Percentiles rank a stretch among this genome's conserved stretches.
Evolutionary conservation across 2,888 invertebrate species (phyloP).

Genomic region (Platerodrilus igneus): DNA sequence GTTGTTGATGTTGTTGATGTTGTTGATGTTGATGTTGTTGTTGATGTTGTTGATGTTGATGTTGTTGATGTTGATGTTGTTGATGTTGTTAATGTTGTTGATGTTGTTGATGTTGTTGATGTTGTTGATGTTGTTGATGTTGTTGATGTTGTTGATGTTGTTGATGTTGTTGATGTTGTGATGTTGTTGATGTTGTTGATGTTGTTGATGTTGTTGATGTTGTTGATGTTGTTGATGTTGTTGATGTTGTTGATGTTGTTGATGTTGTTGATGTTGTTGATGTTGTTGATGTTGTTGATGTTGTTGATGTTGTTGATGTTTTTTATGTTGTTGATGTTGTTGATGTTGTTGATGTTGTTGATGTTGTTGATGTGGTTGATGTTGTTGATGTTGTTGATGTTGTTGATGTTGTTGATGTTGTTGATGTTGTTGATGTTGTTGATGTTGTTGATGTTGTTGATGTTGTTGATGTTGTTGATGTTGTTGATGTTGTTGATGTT

Average conservation of each 20-base stretch:
- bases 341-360: slow-evolving; percentile 12
- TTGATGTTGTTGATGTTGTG: too few species aligned
- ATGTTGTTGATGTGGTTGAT: too few species aligned
- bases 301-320: slow-evolving; percentile 12
- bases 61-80: slow-evolving; percentile 5
- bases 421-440: slow-evolving; percentile 2
- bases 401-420: slow-evolving; percentile 9
- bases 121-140: slow-evolving; percentile 8
- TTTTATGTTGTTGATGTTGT: slow-evolving; percentile 13
- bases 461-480: slow-evolving; percentile 9
- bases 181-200: slow-evolving; percentile 6
- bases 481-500: slow-evolving; percentile 4
- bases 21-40: slow-evolving; percentile 6
- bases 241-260: slow-evolving; percentile 11
- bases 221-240: slow-evolving; percentile 10
- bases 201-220: slow-evolving; percentile 12
- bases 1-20: slow-evolving; percentile 8
- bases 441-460: slow-evolving; percentile 3
- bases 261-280: slow-evolving; percentile 11
- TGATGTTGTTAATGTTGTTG: slow-evolving; percentile 6
- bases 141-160: slow-evolving; percentile 8
- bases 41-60: slow-evolving; percentile 6
- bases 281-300: slow-evolving; percentile 11
- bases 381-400: slow-evolving; percentile 13
- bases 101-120: slow-evolving; percentile 7